phyloP scores from a whole-genome alignment of 2,113 vertebrate species.

The Centropristis striata region DNA sequence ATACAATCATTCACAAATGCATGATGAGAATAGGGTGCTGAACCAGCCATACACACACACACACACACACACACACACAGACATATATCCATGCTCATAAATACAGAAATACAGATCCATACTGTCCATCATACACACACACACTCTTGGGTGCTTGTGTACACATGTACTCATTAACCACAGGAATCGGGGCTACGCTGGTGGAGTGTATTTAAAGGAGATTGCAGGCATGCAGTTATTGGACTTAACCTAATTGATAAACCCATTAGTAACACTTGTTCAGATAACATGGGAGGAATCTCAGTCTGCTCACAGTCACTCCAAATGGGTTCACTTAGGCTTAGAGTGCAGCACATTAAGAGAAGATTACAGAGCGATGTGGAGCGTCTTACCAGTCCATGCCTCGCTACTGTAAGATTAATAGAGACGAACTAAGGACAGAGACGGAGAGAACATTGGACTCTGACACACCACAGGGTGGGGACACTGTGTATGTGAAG shows the following conservation, averaged over 20 bases:
- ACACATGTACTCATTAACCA: slow-evolving; percentile 64
- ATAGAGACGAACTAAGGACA: slow-evolving; percentile 68
- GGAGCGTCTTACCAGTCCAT: slow-evolving; percentile 67
- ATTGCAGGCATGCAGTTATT: slow-evolving; percentile 96
- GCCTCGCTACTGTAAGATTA: slow-evolving; percentile 74
- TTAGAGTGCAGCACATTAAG: slow-evolving; percentile 92
- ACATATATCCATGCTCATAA: neutral
- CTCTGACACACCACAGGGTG: slow-evolving; percentile 26
- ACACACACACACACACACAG: neutral
- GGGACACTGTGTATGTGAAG: neutral
- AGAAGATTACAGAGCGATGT: slow-evolving; percentile 79
- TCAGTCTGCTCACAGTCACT: slow-evolving; percentile 94
- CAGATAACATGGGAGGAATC: slow-evolving; percentile 97
- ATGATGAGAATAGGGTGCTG: neutral
- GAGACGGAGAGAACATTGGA: slow-evolving; percentile 51
- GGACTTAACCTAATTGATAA: slow-evolving; percentile 92
- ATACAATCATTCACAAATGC: neutral
- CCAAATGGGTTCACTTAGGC: slow-evolving; percentile 95
- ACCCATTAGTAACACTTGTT: slow-evolving; percentile 99
- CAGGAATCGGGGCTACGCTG: slow-evolving; percentile 72
- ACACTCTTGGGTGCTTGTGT: slow-evolving; percentile 1
- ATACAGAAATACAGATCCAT: slow-evolving; percentile 8
- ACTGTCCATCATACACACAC: slow-evolving; percentile 7
- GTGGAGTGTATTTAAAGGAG: slow-evolving; percentile 86
- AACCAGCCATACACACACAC: neutral